These are phyloP conservation scores for Tholera decimalis DNA, from an alignment of 2,888 invertebrate genomes.

Conservation along the genomic window DNA sequence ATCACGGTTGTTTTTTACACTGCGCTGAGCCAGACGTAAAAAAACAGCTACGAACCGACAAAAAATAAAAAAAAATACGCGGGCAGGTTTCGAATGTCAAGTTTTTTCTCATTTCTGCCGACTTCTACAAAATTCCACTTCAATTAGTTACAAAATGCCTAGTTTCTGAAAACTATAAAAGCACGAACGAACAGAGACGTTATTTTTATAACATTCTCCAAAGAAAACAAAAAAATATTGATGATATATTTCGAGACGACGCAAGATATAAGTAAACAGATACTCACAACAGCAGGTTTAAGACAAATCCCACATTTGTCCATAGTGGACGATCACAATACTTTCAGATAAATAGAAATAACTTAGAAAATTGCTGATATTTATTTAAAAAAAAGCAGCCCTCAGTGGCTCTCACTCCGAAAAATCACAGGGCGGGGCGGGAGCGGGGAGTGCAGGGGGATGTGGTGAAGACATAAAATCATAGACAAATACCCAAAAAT, in stretches of 20 bases:
- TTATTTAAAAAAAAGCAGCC: constrained; percentile 76
- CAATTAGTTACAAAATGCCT: constrained; percentile 52
- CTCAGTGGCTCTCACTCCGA: constrained; percentile 72
- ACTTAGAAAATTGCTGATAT: constrained; percentile 80
- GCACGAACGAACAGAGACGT: constrained; percentile 70
- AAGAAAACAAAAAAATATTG: constrained; percentile 89
- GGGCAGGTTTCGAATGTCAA: constrained; percentile 88
- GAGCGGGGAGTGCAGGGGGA: constrained; percentile 71
- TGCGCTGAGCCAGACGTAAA: constrained; percentile 89
- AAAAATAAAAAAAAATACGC: constrained; percentile 87
- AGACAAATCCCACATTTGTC: constrained; percentile 89
- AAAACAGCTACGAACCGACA: constrained; percentile 82
- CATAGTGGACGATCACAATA: constrained; percentile 75
- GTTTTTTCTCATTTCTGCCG: constrained; percentile 79
- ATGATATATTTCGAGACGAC: constrained; percentile 75
- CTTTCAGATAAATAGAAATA: constrained; percentile 71
- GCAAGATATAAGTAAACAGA: constrained; percentile 64
- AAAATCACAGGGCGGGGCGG: constrained; percentile 83
- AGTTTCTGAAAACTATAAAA: constrained; percentile 53
- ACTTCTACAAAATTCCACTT: constrained; percentile 53
- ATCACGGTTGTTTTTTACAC: constrained; percentile 83
- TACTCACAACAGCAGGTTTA: constrained; percentile 87
- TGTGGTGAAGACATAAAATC: constrained; percentile 65
- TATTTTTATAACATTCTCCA: constrained; percentile 85
- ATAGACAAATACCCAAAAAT: constrained; percentile 55